Percentiles rank a stretch among this genome's conserved stretches.
These are phyloP conservation scores for Nestor notabilis DNA, from an alignment of 2,113 vertebrate species.

Conservation along the genomic window DNA sequence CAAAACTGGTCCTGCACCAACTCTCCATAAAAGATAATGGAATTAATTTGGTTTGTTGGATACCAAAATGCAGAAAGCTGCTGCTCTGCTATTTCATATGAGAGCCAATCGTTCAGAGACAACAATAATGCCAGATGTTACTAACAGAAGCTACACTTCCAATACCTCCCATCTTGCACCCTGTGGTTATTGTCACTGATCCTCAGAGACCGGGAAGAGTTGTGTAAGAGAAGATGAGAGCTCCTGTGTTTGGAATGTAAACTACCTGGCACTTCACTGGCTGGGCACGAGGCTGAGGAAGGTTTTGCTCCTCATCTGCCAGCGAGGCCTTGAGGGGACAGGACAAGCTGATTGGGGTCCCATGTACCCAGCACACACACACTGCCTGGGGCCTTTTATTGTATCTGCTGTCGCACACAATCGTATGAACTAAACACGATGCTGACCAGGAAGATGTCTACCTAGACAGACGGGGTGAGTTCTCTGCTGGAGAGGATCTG, in stretches of 20 bases:
- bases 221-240: neutral
- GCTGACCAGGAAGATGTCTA: neutral
- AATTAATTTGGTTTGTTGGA: constrained; percentile 51
- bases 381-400: neutral
- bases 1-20: constrained; percentile 10
- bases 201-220: neutral
- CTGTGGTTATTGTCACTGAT: neutral
- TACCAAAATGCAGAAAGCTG: neutral
- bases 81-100: neutral
- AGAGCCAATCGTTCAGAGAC: neutral
- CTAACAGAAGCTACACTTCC: neutral
- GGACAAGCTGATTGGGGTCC: rapidly evolving
- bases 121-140: neutral
- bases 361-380: too few relatives aligned
- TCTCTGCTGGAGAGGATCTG: neutral
- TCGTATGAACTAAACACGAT: neutral
- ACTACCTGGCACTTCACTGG: neutral
- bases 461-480: neutral
- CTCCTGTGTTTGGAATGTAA: neutral
- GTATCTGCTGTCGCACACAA: neutral
- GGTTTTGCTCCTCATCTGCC: rapidly evolving
- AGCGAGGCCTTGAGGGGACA: neutral
- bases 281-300: neutral
- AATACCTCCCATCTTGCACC: neutral
- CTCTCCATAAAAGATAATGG: constrained; percentile 14